A percentile compares a stretch with the other conserved stretches of the same genome.
These are phyloP conservation scores for Sylvilagus floridanus DNA, from an alignment of 2,797 vertebrate genomes.

Conservation along the genomic window DNA sequence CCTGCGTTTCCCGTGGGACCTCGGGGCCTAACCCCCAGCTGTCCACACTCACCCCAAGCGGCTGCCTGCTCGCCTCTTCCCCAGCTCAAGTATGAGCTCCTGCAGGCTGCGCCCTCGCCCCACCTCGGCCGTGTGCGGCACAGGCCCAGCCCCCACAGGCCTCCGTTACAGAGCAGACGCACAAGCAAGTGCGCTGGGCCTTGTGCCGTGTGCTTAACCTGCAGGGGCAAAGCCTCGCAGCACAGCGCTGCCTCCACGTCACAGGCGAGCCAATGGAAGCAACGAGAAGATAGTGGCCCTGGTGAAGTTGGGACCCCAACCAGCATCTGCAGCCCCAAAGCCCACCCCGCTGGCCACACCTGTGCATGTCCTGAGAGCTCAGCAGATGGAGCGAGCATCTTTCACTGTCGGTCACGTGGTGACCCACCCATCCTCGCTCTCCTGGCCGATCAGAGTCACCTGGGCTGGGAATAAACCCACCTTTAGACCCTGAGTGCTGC, in stretches of 20 bases:
- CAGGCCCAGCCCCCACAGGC: not conserved
- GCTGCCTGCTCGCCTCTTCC: not conserved
- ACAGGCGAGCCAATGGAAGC: not conserved
- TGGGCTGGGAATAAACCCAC: not conserved
- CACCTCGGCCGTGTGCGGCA: not conserved
- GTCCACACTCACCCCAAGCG: too few relatives aligned
- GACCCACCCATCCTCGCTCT: not conserved
- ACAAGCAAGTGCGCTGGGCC: rapidly evolving
- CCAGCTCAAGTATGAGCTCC: not conserved
- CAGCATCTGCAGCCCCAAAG: not conserved
- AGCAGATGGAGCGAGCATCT: rapidly evolving
- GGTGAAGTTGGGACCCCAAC: not conserved
- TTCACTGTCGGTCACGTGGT: not conserved
- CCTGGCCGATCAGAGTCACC: not conserved
- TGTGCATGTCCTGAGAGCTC: rapidly evolving
- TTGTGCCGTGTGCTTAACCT: not conserved
- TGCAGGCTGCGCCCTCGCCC: not conserved
- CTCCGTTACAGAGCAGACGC: rapidly evolving
- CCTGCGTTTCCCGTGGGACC: not conserved
- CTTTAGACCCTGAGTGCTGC: not conserved
- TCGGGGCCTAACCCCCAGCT: rapidly evolving
- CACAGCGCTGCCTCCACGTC: not conserved
- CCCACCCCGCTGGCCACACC: not conserved
- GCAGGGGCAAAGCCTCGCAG: rapidly evolving
- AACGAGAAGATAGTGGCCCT: not conserved